Conservation (phyloP, 2,888 invertebrate genomes). For the Anarsia innoxiella region DNA sequence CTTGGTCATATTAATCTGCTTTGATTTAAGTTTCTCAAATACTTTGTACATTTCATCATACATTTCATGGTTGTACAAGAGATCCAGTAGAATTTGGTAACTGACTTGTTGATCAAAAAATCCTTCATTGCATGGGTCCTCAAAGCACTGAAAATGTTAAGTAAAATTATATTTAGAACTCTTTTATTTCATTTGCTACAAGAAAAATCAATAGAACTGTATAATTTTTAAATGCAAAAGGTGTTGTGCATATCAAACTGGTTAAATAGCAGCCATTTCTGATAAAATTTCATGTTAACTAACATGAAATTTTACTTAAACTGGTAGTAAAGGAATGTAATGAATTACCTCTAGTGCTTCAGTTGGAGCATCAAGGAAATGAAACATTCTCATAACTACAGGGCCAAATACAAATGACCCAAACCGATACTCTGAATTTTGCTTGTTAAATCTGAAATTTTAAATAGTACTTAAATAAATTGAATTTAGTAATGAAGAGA, state of each 20-base stretch:
- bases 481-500: not conserved
- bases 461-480: not conserved
- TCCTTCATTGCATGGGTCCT: conserved; percentile 73
- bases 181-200: no score
- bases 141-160: conserved; percentile 78
- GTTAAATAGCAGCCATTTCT: no score
- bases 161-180: no score
- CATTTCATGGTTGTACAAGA: conserved; percentile 80
- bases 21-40: conserved; percentile 76
- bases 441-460: conserved; percentile 78
- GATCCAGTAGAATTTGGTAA: conserved; percentile 81
- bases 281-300: no score
- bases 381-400: conserved; percentile 85
- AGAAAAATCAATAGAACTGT: no score
- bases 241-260: no score
- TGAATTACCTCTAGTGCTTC: conserved; percentile 76
- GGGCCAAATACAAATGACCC: conserved; percentile 89
- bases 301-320: no score
- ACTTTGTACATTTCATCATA: conserved; percentile 79
- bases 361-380: conserved; percentile 80
- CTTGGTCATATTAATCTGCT: conserved; percentile 77
- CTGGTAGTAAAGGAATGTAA: no score
- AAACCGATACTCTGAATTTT: conserved; percentile 82
- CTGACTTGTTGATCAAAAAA: conserved; percentile 84
- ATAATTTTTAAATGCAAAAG: no score